Percentiles rank a stretch among this genome's conserved stretches.
These are phyloP conservation scores for Drosophila truncata DNA, from an alignment of 1,140 invertebrate genomes.

Conservation along the genomic window DNA sequence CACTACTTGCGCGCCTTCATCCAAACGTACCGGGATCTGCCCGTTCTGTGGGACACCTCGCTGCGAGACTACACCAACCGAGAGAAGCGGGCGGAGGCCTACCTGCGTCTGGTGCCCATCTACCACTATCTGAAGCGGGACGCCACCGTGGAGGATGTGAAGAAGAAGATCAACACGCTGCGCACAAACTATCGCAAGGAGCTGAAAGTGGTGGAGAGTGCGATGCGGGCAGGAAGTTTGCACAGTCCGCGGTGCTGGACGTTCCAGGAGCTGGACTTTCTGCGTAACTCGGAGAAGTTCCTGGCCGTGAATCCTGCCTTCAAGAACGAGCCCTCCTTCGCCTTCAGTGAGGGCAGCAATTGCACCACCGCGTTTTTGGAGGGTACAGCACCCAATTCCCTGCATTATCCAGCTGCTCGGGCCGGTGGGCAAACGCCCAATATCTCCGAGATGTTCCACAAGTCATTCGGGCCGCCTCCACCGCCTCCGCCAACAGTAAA, in stretches of 20 bases:
- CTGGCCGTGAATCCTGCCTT: slow-evolving; percentile 74
- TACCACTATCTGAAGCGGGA: slow-evolving; percentile 79
- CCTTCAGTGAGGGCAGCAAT: slow-evolving; percentile 71
- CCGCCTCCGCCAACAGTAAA: slow-evolving; percentile 25
- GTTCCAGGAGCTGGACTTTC: slow-evolving; percentile 77
- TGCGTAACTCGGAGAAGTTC: slow-evolving; percentile 80
- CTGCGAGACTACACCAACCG: slow-evolving; percentile 80
- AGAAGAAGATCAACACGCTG: slow-evolving; percentile 82
- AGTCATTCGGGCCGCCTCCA: slow-evolving; percentile 70
- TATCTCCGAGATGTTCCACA: slow-evolving; percentile 81
- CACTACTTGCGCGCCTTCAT: slow-evolving; percentile 78
- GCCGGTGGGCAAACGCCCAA: slow-evolving; percentile 62
- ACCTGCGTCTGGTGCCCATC: slow-evolving; percentile 76
- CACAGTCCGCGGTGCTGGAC: slow-evolving; percentile 82
- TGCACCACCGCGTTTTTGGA: slow-evolving; percentile 66
- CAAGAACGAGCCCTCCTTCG: slow-evolving; percentile 65
- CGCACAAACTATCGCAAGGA: slow-evolving; percentile 82
- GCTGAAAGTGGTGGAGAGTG: slow-evolving; percentile 77
- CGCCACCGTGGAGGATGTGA: slow-evolving; percentile 80
- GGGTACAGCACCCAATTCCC: slow-evolving; percentile 18
- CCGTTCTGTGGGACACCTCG: slow-evolving; percentile 80
- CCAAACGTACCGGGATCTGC: slow-evolving; percentile 77
- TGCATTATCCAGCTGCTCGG: slow-evolving; percentile 46
- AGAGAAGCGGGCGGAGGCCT: slow-evolving; percentile 79
- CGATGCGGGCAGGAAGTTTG: slow-evolving; percentile 61